Evolutionary conservation across 2,797 vertebrate genomes (phyloP).

Genomic region (Gouania willdenowi): DNA sequence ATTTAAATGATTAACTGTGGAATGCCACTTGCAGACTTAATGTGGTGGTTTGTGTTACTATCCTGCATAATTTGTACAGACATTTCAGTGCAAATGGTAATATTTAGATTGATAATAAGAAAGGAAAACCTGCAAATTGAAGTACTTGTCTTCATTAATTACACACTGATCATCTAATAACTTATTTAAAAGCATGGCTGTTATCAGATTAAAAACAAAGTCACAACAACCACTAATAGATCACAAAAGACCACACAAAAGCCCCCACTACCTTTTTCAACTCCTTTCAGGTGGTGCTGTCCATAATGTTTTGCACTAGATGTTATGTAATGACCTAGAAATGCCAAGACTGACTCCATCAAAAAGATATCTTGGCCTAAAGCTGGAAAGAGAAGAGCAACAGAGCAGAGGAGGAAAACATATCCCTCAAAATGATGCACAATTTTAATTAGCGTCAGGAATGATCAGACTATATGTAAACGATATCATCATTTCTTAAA

Average conservation of each 20-base stretch:
- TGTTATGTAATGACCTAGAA: constrained; percentile 49
- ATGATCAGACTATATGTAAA: too few relatives aligned
- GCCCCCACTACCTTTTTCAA: background rate
- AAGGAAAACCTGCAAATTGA: constrained; percentile 1
- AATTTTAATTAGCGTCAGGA: too few relatives aligned
- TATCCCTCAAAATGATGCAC: too few relatives aligned
- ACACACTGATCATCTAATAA: background rate
- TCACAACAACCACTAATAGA: constrained; percentile 10
- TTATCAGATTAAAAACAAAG: constrained; percentile 2
- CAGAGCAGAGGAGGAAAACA: constrained; percentile 52
- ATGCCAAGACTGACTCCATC: constrained; percentile 48
- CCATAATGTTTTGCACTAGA: constrained; percentile 4
- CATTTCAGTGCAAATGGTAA: background rate
- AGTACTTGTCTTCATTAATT: background rate
- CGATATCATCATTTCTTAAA: too few relatives aligned
- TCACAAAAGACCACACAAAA: background rate
- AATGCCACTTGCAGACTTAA: constrained; percentile 8
- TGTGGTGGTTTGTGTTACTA: constrained; percentile 4
- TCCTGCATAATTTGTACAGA: constrained; percentile 7
- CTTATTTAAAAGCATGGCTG: background rate
- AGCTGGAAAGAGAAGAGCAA: constrained; percentile 15
- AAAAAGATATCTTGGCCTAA: constrained; percentile 52
- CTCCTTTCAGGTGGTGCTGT: constrained; percentile 10
- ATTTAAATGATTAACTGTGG: constrained; percentile 10
- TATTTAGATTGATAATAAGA: constrained; percentile 2